Evolutionary conservation across 2,888 invertebrate genomes (phyloP).

Genomic region (Harpalus rubripes): DNA sequence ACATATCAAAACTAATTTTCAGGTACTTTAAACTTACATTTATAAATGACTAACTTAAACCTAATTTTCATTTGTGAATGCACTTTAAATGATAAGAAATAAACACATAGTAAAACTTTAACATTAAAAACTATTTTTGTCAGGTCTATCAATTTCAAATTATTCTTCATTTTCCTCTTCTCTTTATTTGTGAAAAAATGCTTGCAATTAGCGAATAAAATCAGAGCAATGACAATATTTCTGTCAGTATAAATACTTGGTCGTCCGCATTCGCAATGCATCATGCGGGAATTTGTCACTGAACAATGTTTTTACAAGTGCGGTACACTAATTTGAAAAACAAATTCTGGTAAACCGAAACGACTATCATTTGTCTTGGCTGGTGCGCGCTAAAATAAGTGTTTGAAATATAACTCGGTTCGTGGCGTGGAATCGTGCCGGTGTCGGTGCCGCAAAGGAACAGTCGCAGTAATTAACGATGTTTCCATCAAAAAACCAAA

Average conservation of each 20-base stretch:
- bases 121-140: too few species aligned
- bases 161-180: too few species aligned
- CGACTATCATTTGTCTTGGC: conserved; percentile 61
- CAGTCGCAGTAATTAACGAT: conserved; percentile 64
- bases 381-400: conserved; percentile 58
- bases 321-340: conserved; percentile 62
- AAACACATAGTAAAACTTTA: too few species aligned
- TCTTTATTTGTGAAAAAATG: background rate
- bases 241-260: background rate
- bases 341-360: conserved; percentile 60
- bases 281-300: conserved; percentile 53
- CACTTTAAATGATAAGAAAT: too few species aligned
- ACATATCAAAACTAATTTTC: too few species aligned
- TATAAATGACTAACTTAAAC: too few species aligned
- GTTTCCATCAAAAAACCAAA: conserved; percentile 56
- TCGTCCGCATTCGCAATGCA: conserved; percentile 1
- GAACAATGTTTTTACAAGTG: conserved; percentile 64
- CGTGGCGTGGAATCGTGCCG: conserved; percentile 15
- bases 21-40: too few species aligned
- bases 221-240: background rate
- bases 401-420: conserved; percentile 62
- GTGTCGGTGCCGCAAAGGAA: conserved; percentile 51
- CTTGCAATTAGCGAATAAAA: background rate
- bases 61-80: too few species aligned
- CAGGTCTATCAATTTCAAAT: too few species aligned